These are phyloP conservation scores for Drosophila falleni DNA, from an alignment of 2,888 invertebrate genomes.

Conservation along the genomic window DNA sequence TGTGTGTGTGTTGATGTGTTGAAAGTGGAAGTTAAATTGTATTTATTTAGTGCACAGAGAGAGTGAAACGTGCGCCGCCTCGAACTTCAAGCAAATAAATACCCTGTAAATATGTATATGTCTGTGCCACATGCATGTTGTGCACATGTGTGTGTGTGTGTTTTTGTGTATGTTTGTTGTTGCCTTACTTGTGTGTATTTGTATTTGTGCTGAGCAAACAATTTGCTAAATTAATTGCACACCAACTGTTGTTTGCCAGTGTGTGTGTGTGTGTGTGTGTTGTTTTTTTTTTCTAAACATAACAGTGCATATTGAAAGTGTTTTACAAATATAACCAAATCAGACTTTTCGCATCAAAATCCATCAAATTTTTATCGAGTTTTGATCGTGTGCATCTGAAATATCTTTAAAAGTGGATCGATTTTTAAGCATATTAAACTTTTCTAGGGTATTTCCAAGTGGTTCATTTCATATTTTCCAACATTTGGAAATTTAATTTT, in stretches of 20 bases:
- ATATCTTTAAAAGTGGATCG: not conserved
- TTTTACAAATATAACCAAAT: slow-evolving; percentile 20
- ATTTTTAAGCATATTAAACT: not conserved
- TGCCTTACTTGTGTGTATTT: slow-evolving; percentile 25
- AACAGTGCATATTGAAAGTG: slow-evolving; percentile 47
- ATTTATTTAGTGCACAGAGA: slow-evolving; percentile 67
- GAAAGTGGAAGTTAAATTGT: slow-evolving; percentile 82
- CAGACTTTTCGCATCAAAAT: not conserved
- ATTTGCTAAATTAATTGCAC: slow-evolving; percentile 82
- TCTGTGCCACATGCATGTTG: slow-evolving; percentile 5
- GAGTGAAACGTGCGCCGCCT: slow-evolving; percentile 37
- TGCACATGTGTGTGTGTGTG: slow-evolving; percentile 13
- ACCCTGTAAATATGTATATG: not conserved
- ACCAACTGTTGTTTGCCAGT: slow-evolving; percentile 70
- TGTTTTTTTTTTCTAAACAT: slow-evolving; percentile 44
- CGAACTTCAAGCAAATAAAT: slow-evolving; percentile 47
- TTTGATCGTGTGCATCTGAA: not conserved
- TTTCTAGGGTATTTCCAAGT: no score
- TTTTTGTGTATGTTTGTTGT: slow-evolving; percentile 30
- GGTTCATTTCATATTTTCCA: not conserved
- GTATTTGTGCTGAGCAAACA: slow-evolving; percentile 73
- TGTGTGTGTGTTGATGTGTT: slow-evolving; percentile 63
- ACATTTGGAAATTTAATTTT: no score
- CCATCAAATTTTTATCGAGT: not conserved
- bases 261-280: slow-evolving; percentile 23